phyloP scores from a whole-genome alignment of 2,113 vertebrate genomes.

The Capreolus pygargus region DNA sequence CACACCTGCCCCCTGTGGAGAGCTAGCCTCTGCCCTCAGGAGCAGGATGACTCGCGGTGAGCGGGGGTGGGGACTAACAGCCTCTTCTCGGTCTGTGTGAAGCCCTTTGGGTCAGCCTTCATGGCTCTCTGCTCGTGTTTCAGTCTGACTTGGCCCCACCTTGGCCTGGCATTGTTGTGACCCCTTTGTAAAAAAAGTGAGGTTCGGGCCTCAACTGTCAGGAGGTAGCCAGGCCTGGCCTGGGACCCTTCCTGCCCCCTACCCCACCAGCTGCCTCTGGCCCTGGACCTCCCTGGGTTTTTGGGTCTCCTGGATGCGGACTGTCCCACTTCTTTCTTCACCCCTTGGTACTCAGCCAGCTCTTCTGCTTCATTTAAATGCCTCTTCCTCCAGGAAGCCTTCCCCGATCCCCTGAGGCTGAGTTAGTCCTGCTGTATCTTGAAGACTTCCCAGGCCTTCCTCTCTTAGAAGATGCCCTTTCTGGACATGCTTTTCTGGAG shows the following conservation, averaged over 20 bases:
- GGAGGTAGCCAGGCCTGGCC: neutral
- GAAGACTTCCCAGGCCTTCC: neutral
- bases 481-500: neutral
- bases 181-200: neutral
- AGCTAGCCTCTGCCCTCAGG: neutral
- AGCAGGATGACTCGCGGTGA: accelerated
- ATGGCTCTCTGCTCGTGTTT: neutral
- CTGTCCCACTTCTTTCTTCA: too few relatives aligned
- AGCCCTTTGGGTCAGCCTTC: neutral
- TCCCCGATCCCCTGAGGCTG: neutral
- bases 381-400: neutral
- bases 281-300: too few relatives aligned
- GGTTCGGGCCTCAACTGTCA: neutral
- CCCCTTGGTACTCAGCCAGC: neutral
- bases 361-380: too few relatives aligned
- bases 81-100: neutral
- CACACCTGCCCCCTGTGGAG: accelerated
- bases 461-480: too few relatives aligned
- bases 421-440: too few relatives aligned
- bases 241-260: too few relatives aligned
- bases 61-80: accelerated
- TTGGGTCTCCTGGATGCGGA: neutral
- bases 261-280: neutral
- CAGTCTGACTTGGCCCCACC: neutral
- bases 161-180: accelerated